These are phyloP conservation scores for Ameiurus melas DNA, from an alignment of 2,113 vertebrate genomes.

Conservation along the genomic window DNA sequence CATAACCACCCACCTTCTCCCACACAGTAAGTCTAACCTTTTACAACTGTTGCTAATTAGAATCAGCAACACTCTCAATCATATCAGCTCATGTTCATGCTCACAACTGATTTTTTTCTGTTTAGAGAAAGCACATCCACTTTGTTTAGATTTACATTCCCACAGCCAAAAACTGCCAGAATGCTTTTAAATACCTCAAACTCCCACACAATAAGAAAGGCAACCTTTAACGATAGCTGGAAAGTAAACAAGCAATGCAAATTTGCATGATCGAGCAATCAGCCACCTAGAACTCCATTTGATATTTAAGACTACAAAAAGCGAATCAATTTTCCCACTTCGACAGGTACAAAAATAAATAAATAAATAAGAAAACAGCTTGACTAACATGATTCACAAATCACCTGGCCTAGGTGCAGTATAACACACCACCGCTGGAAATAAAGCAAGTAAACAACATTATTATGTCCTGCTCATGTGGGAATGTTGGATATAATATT, in stretches of 20 bases:
- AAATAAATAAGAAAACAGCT: conserved; percentile 54
- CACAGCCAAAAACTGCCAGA: conserved; percentile 51
- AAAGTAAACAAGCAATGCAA: conserved; percentile 65
- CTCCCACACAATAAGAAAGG: conserved; percentile 59
- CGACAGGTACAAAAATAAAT: conserved; percentile 56
- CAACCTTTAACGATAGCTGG: conserved; percentile 56
- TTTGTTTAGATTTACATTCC: conserved; percentile 70
- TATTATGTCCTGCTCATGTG: conserved; percentile 59
- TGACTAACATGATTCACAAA: conserved; percentile 70
- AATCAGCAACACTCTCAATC: conserved; percentile 55
- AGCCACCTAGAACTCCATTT: conserved; percentile 65
- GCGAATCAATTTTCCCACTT: conserved; percentile 61
- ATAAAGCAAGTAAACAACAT: conserved; percentile 59
- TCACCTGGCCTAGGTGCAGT: conserved; percentile 59
- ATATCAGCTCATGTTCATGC: conserved; percentile 41
- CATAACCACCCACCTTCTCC: not conserved
- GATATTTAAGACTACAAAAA: conserved; percentile 69
- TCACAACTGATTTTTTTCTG: conserved; percentile 43
- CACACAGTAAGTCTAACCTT: conserved; percentile 34
- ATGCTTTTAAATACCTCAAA: conserved; percentile 65
- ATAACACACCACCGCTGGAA: conserved; percentile 64
- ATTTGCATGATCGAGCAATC: conserved; percentile 70
- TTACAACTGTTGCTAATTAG: conserved; percentile 56
- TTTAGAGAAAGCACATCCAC: conserved; percentile 58
- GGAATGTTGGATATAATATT: conserved; percentile 25